These are phyloP conservation scores for cat (Felis catus) DNA, from an alignment of 2,113 vertebrate species.

Conservation along the genomic window F.catus_Fca126_mat1.0 CM031413.1:17515501-17516000, in stretches of 20 bases:
- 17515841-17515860: not conserved
- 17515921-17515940: constrained; percentile 97
- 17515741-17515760: not conserved
- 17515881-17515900: not conserved
- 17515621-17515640: not conserved
- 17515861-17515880: not conserved
- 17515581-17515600: not conserved
- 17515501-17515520: constrained; percentile 63
- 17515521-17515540: constrained; percentile 15
- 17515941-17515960: constrained; percentile 96
- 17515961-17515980: constrained; percentile 93
- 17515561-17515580: not conserved
- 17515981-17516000: constrained; percentile 96
- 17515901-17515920: constrained; percentile 96
- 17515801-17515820: not conserved
- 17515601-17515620: not conserved
- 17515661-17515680: not conserved
- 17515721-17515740: not conserved
- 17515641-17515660: not conserved
- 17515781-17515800: not conserved
- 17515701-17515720: not conserved
- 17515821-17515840: constrained; percentile 1
- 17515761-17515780: not conserved
- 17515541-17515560: not conserved
- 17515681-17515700: not conserved